Percentiles rank a stretch among this genome's conserved stretches.
Evolutionary conservation across 2,113 vertebrate genomes (phyloP).

Genomic region (Aspiorhynchus laticeps): DNA sequence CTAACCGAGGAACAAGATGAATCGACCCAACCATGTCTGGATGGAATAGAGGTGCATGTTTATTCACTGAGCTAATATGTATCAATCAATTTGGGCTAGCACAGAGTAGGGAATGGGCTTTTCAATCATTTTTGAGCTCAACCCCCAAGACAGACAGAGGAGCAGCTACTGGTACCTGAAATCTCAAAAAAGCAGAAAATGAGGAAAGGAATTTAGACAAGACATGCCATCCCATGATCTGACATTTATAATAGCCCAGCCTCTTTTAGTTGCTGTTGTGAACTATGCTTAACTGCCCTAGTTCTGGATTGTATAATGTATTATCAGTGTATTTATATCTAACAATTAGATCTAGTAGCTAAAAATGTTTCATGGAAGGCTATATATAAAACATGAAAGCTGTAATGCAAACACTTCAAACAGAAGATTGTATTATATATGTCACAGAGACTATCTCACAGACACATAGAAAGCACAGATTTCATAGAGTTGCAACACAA

Average conservation of each 20-base stretch:
- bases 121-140: not conserved
- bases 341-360: not conserved
- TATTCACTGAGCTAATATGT: not conserved
- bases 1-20: slow-evolving; percentile 73
- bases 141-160: not conserved
- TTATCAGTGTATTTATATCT: not conserved
- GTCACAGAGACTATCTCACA: not conserved
- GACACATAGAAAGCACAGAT: not conserved
- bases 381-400: not conserved
- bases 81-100: not conserved
- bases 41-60: slow-evolving; percentile 70
- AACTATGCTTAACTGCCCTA: not conserved
- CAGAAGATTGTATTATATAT: not conserved
- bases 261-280: not conserved
- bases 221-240: not conserved
- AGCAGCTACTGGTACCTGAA: not conserved
- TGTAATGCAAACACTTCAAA: not conserved
- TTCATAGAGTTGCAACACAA: not conserved
- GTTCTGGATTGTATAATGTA: not conserved
- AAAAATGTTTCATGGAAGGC: not conserved
- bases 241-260: not conserved
- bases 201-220: not conserved
- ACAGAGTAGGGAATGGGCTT: not conserved
- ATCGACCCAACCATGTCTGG: slow-evolving; percentile 51
- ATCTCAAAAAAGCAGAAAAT: not conserved